A percentile compares a stretch with the other conserved stretches of the same genome.
phyloP scores from a whole-genome alignment of 1,140 invertebrate genomes.

The Tribolium castaneum region DNA sequence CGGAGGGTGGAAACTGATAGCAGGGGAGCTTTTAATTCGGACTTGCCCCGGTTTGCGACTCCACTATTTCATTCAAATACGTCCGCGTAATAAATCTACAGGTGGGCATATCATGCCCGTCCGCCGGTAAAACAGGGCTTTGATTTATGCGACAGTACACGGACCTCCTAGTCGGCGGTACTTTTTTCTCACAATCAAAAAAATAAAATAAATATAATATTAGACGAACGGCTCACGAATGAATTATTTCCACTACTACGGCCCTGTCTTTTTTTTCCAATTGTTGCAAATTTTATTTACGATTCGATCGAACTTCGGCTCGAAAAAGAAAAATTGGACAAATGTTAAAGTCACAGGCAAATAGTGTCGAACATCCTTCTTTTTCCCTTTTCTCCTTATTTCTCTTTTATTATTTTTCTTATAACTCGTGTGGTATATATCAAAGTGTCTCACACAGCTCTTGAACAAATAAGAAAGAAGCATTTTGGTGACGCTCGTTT shows the following conservation, averaged over 20 bases:
- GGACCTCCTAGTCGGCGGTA: slow-evolving; percentile 43
- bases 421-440: slow-evolving; percentile 48
- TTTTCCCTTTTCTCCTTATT: slow-evolving; percentile 40
- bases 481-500: slow-evolving; percentile 42
- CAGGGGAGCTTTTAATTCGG: neutral
- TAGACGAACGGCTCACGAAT: slow-evolving; percentile 32
- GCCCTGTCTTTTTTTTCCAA: neutral
- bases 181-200: slow-evolving; percentile 25
- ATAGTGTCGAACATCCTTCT: slow-evolving; percentile 46
- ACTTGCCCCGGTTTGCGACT: neutral
- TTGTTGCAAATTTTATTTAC: slow-evolving; percentile 21
- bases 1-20: neutral
- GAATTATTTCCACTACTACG: slow-evolving; percentile 22
- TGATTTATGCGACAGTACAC: slow-evolving; percentile 39
- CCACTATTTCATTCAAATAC: neutral
- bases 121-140: slow-evolving; percentile 41
- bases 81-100: slow-evolving; percentile 24
- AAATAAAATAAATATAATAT: slow-evolving; percentile 30
- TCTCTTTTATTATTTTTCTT: slow-evolving; percentile 42
- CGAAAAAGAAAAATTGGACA: slow-evolving; percentile 47
- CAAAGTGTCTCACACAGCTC: slow-evolving; percentile 50
- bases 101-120: slow-evolving; percentile 16
- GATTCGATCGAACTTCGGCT: slow-evolving; percentile 27
- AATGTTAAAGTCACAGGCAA: slow-evolving; percentile 36
- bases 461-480: slow-evolving; percentile 50